Percentiles rank a stretch among this genome's conserved stretches.
Evolutionary conservation across 53 echinoderm and acorn worm species (phyloP).

Genomic region (Crossaster papposus): DNA sequence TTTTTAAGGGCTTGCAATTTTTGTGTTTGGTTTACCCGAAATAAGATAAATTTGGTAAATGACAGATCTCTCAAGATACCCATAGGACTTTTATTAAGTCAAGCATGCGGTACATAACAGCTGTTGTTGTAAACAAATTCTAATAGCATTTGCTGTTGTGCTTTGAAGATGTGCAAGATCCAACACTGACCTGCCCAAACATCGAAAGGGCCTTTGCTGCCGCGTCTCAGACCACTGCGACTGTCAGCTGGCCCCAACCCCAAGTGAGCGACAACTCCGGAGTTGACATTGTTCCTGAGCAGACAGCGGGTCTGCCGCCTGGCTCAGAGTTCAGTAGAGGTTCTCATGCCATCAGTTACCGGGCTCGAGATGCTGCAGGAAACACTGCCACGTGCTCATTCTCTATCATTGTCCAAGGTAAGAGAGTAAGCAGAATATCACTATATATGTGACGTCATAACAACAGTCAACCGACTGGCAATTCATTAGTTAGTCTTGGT

Average conservation of each 20-base stretch:
- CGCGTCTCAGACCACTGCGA: conserved; percentile 12
- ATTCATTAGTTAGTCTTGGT: too few relatives aligned
- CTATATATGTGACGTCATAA: too few relatives aligned
- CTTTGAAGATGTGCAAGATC: conserved; percentile 21
- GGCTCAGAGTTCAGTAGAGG: conserved; percentile 33
- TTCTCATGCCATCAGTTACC: conserved; percentile 53
- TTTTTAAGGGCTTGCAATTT: too few relatives aligned
- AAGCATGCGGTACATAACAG: too few relatives aligned
- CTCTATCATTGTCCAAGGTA: conserved; percentile 61
- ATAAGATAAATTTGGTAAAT: too few relatives aligned
- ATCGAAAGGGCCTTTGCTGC: conserved; percentile 40
- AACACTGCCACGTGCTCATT: conserved; percentile 58
- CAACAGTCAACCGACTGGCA: too few relatives aligned
- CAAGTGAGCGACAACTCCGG: conserved; percentile 52
- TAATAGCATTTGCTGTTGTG: too few relatives aligned
- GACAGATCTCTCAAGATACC: too few relatives aligned
- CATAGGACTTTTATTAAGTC: too few relatives aligned
- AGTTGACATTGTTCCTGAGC: neutral
- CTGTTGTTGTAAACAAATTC: too few relatives aligned
- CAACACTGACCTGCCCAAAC: conserved; percentile 36
- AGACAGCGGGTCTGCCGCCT: conserved; percentile 33
- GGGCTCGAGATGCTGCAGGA: conserved; percentile 44
- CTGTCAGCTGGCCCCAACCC: conserved; percentile 55
- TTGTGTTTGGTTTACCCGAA: too few relatives aligned
- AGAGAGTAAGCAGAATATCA: neutral